These are phyloP conservation scores for Chionoecetes opilio DNA, from an alignment of 1,140 invertebrate genomes.

Conservation along the genomic window DNA sequence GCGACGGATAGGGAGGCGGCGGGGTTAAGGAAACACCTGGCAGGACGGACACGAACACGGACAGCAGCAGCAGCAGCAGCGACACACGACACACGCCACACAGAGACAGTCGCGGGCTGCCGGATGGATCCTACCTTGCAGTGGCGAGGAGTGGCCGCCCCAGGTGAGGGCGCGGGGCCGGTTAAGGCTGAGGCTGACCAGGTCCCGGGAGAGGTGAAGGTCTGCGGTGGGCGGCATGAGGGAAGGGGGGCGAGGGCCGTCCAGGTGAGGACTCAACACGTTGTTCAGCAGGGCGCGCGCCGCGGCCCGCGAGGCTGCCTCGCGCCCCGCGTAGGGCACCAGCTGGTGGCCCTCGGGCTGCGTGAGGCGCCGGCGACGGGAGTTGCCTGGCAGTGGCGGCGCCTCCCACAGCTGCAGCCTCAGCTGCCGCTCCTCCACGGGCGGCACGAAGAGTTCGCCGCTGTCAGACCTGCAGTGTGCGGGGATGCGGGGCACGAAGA, in stretches of 20 bases:
- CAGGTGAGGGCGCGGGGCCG: neutral
- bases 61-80: neutral
- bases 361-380: neutral
- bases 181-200: neutral
- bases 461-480: slow-evolving; percentile 81
- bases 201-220: neutral
- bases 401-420: slow-evolving; percentile 85
- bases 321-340: neutral
- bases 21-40: too few species aligned
- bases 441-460: slow-evolving; percentile 87
- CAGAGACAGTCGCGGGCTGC: neutral
- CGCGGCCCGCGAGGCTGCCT: slow-evolving; percentile 49
- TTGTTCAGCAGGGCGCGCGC: slow-evolving; percentile 63
- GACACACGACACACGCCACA: neutral
- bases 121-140: neutral
- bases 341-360: neutral
- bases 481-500: slow-evolving; percentile 78
- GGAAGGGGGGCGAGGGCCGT: slow-evolving; percentile 4
- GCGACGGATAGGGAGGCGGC: too few species aligned
- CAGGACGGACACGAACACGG: neutral
- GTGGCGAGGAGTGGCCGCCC: neutral
- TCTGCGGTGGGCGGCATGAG: neutral
- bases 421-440: slow-evolving; percentile 90
- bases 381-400: slow-evolving; percentile 82
- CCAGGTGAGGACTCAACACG: slow-evolving; percentile 42